These are phyloP conservation scores for Hyperoplus immaculatus DNA, from an alignment of 2,797 vertebrate genomes.

Conservation along the genomic window DNA sequence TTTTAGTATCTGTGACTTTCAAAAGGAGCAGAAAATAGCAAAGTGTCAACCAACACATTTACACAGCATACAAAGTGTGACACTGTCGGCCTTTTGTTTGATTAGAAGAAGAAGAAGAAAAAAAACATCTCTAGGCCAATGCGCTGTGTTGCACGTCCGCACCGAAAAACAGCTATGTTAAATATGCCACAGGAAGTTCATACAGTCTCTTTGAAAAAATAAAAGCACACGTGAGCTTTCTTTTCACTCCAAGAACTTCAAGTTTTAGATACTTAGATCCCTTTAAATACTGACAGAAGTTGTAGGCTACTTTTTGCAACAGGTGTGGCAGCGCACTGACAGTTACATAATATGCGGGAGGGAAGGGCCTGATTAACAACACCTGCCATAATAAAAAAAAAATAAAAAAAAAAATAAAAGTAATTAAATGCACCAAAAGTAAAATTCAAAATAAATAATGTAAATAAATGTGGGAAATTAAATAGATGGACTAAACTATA, in stretches of 20 bases:
- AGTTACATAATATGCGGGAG: not conserved
- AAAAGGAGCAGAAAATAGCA: no score
- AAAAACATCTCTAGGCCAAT: conserved; percentile 15
- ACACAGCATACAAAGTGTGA: not conserved
- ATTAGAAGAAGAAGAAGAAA: not conserved
- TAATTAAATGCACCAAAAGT: no score
- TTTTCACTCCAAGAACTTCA: not conserved
- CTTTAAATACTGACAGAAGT: no score
- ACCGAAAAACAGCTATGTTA: conserved; percentile 6
- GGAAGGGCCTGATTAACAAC: not conserved
- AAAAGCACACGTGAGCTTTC: conserved; percentile 24
- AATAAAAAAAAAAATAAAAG: no score
- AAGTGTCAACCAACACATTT: no score
- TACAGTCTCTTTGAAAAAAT: conserved; percentile 27
- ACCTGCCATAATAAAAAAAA: no score
- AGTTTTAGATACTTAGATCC: not conserved
- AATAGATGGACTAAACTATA: no score
- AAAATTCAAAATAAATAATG: no score
- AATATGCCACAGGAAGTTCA: conserved; percentile 44
- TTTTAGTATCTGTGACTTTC: no score
- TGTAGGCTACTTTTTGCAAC: not conserved
- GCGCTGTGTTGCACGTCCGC: conserved; percentile 52
- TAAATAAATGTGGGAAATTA: no score
- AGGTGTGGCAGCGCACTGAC: not conserved
- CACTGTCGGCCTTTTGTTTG: not conserved